phyloP scores from a whole-genome alignment of 1,140 invertebrate species.

The Onthophagus taurus region DNA sequence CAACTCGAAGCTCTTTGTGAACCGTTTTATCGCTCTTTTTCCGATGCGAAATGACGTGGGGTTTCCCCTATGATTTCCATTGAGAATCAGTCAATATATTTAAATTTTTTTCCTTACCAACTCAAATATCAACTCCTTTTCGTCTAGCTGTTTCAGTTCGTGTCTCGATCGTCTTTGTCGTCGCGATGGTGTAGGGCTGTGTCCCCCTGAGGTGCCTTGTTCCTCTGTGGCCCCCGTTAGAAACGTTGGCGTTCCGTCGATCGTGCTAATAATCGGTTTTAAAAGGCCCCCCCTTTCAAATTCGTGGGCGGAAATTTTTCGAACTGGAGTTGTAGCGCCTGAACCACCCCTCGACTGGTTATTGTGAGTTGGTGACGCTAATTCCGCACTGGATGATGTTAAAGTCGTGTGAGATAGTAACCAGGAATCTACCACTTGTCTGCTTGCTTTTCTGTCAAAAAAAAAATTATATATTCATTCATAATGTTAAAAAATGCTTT shows the following conservation, averaged over 20 bases:
- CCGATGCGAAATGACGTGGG: too few relatives aligned
- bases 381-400: slow-evolving; percentile 44
- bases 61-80: too few relatives aligned
- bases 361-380: slow-evolving; percentile 52
- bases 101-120: too few relatives aligned
- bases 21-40: too few relatives aligned
- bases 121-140: slow-evolving; percentile 92
- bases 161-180: slow-evolving; percentile 66
- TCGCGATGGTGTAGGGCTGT: slow-evolving; percentile 41
- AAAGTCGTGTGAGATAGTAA: slow-evolving; percentile 76
- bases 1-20: too few relatives aligned
- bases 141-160: slow-evolving; percentile 79
- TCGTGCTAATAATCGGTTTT: slow-evolving; percentile 80
- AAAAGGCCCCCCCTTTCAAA: slow-evolving; percentile 85
- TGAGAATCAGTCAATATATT: too few relatives aligned
- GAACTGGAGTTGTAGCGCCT: slow-evolving; percentile 81
- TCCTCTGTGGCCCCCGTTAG: slow-evolving; percentile 45
- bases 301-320: slow-evolving; percentile 93
- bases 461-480: slow-evolving; percentile 15
- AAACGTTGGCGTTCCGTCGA: slow-evolving; percentile 86
- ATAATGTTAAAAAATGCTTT: slow-evolving; percentile 1
- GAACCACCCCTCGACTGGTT: slow-evolving; percentile 53
- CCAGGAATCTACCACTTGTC: slow-evolving; percentile 87
- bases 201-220: slow-evolving; percentile 23
- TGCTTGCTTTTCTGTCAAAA: slow-evolving; percentile 72